Evolutionary conservation across 2,888 invertebrate genomes (phyloP).

Genomic region (Sepioteuthis lessoniana): DNA sequence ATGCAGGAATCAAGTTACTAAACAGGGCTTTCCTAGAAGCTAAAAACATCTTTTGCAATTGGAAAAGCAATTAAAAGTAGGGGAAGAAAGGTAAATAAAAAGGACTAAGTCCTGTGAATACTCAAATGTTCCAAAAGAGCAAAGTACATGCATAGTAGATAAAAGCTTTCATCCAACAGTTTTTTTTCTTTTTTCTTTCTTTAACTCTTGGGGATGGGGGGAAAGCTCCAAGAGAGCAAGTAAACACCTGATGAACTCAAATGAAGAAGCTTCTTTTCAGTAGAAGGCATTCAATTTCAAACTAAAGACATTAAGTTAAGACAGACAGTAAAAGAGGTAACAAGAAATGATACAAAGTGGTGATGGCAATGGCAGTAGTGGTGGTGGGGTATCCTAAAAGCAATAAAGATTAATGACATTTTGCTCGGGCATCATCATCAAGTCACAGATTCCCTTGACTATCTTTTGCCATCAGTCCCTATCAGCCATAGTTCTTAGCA

Average conservation of each 20-base stretch:
- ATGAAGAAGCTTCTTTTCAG: not conserved
- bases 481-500: too few species aligned
- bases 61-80: conserved; percentile 33
- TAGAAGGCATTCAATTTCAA: not conserved
- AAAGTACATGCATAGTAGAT: not conserved
- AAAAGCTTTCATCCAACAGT: not conserved
- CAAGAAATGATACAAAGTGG: not conserved
- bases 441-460: too few species aligned
- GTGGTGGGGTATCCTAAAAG: too few species aligned
- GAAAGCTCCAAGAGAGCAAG: not conserved
- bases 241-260: not conserved
- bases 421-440: too few species aligned
- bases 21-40: not conserved
- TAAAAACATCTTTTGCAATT: conserved; percentile 4
- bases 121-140: not conserved
- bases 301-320: too few species aligned
- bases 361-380: too few species aligned
- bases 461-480: not conserved
- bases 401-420: not conserved
- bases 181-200: not conserved
- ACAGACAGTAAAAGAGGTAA: too few species aligned
- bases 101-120: not conserved
- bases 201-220: too few species aligned
- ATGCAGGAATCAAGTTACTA: conserved; percentile 33
- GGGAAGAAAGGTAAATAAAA: not conserved